Evolutionary conservation across 2,797 vertebrate genomes (phyloP).

Genomic region (Amazonetta brasiliensis): DNA sequence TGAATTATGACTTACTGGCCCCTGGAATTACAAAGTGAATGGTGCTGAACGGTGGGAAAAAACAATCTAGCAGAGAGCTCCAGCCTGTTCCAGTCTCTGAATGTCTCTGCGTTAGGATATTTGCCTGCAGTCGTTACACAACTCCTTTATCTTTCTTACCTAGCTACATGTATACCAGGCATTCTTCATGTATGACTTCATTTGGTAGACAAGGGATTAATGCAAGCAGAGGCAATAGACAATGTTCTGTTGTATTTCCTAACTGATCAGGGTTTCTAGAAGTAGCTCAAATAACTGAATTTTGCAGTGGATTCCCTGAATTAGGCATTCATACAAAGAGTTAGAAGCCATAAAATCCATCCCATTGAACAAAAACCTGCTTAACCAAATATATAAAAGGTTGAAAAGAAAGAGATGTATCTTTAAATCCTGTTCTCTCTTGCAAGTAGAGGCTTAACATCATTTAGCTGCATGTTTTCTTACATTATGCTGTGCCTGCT

Average conservation of each 20-base stretch:
- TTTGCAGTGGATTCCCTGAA: neutral
- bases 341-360: neutral
- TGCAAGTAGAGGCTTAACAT: neutral
- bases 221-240: neutral
- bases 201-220: neutral
- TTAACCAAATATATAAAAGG: neutral
- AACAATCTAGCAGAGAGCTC: neutral
- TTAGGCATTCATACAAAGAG: neutral
- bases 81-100: neutral
- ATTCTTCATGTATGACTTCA: neutral
- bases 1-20: neutral
- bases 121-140: neutral
- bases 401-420: neutral
- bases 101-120: neutral
- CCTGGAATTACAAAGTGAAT: neutral
- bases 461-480: neutral
- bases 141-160: neutral
- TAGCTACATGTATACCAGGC: neutral
- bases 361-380: neutral
- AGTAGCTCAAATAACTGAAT: neutral
- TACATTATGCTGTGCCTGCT: neutral
- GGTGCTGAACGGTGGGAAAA: neutral
- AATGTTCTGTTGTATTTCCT: neutral
- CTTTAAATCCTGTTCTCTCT: neutral
- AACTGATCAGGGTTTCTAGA: neutral